Conservation (phyloP, 2,888 invertebrate species). For the Pterobdella sp. region DNA sequence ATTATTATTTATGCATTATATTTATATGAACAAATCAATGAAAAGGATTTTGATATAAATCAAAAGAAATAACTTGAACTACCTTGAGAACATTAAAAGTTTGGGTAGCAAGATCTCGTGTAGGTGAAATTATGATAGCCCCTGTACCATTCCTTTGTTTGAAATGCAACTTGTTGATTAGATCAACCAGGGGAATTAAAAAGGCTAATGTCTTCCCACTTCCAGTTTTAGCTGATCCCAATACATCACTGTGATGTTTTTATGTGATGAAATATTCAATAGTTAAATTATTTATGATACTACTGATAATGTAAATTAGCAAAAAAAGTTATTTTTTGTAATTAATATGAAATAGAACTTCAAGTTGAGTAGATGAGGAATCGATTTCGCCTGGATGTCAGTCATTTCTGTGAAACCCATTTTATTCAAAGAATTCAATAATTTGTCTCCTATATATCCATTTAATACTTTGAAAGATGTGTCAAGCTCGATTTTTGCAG, state of each 20-base stretch:
- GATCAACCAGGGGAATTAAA: conserved; percentile 85
- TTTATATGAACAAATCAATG: too few species aligned
- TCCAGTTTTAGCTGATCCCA: conserved; percentile 90
- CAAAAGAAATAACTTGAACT: too few species aligned
- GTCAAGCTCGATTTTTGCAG: conserved; percentile 36
- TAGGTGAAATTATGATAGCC: conserved; percentile 85
- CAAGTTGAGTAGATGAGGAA: conserved; percentile 81
- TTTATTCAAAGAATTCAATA: conserved; percentile 71
- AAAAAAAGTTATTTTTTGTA: not conserved
- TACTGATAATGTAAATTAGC: too few species aligned
- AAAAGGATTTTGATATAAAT: too few species aligned
- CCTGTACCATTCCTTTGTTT: conserved; percentile 90
- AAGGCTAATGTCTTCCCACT: conserved; percentile 94
- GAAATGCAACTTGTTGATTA: conserved; percentile 79
- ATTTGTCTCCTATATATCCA: conserved; percentile 69
- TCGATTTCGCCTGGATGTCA: conserved; percentile 79
- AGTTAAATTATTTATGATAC: not conserved
- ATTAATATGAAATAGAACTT: conserved; percentile 41
- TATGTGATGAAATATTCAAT: not conserved
- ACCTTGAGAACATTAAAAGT: conserved; percentile 77
- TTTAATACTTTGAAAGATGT: conserved; percentile 55
- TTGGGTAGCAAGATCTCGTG: conserved; percentile 92
- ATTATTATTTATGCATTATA: too few species aligned
- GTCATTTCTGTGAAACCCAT: conserved; percentile 94
- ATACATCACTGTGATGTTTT: conserved; percentile 62